Base-by-base conservation (phyloP, 1,140 invertebrate species). In the Adoxophyes honmai region DNA sequence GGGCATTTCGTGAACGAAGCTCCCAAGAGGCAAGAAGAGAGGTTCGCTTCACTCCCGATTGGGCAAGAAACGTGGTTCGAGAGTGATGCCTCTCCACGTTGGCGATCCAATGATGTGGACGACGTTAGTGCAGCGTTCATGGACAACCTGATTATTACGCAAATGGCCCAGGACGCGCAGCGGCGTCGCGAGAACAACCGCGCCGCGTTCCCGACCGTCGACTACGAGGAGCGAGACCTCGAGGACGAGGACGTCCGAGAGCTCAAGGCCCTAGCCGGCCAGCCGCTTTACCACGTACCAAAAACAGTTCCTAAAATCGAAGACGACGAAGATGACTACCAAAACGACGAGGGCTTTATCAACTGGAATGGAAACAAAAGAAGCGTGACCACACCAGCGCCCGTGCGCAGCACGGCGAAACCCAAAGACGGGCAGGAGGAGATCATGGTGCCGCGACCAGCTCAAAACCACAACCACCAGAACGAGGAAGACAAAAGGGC, bases 21-120 rank as follows among this genome's bases (percentile, higher is more conserved):
- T 14, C 85, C 89, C 10, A 84, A 89, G 28, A 82, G 87, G 44
- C 89, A 91, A 60, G 89, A 90, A 53, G 90, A 92, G 63, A 86
- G 78, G 64, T 63, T 80, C 61, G 90, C 91, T 9, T 76, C 89
- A 1, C 77, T 92, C n/a, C 91, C 91, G 0, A 91, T 92, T 11
- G 91, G 91, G 15, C 91, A 92, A 63, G 92, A 93, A 66, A 91
- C 91, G 2, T 91, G 91, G 86, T 92, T 90, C 62, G 91, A 92
- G 66, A 90, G 86, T 39, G 90, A 91, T 13, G 64, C 71, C 33
- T 63, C 73, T 44, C 73, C 87, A 39, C 75, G 68, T 39, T 90
- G 89, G 89, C 70, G 69, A 33, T 65, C 75, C 18, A 81, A 70
- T 42, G 87, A 89, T 42, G 75, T 90, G 16, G 91, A 91, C 68